Base-by-base conservation (phyloP, 2,797 vertebrate genomes). In the Hydrocynus forskahlii region DNA sequence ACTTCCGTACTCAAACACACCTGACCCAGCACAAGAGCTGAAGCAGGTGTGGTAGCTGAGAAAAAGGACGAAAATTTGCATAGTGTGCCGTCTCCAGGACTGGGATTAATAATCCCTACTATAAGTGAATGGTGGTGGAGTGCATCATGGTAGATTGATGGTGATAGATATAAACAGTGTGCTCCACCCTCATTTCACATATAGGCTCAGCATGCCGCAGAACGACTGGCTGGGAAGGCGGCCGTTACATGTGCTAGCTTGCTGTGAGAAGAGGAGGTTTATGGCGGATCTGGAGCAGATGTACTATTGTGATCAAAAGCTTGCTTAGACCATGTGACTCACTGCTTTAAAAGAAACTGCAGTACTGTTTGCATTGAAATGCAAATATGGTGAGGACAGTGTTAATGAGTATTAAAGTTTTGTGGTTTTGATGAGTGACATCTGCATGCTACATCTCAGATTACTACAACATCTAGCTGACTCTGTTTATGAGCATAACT, bases 291-390 rank as follows among this genome's bases (percentile, higher is more conserved):
- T 75, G 14, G 21, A 85, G 80, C 84, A 85, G 82, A 82, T 85
- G 84, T 80, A 81, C 79, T 78, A 63, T 81, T 79, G 73, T 59
- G 71, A 85, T 87, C 67, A 80, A 81, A 84, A 78, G 55, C 43
- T 52, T 43, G 16, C 14, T 73, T 74, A 57, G 71, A 70, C 70
- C 69, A 76, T 78, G 21, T 78, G 62, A 55, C 68, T 68, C 50
- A 50, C 38, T 16, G 66, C 80, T 78, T 80, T 80, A 45, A 85
- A 77, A 60, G 68, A 67, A 80, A 55, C 13, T 78, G 71, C 55
- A 48, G 50, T 71, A 55, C 68, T 52, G 40, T 78, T 60, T 67
- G 40, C 43, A 75, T 68, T 82, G 71, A 83, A 81, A 75, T 78
- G 69, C 78, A 74, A 78, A 76, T 85, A 62, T 55, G 64, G 40